Evolutionary conservation across 1,140 invertebrate species (phyloP), one percentile per base, ranked within the genome.

Genomic region (Holcopasites calliopsidis): DNA sequence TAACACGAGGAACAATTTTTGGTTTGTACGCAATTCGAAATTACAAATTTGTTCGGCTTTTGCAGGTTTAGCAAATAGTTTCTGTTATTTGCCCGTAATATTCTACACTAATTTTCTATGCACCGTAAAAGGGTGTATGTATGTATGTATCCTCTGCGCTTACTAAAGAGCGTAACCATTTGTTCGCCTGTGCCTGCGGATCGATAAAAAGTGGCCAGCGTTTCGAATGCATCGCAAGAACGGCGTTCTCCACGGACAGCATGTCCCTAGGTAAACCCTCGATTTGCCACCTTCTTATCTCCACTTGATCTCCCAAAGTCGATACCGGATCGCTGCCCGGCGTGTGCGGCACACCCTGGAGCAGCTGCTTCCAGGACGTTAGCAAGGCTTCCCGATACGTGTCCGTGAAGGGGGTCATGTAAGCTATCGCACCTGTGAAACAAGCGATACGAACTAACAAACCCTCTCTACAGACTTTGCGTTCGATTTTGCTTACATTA

Each of bases 121-220:
- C n/a, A n/a, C n/a, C n/a, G n/a, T n/a, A n/a, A n/a, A n/a, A n/a
- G n/a, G n/a, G n/a, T n/a, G n/a, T n/a, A n/a, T n/a, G n/a, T n/a
- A n/a, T n/a, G n/a, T 10, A 52, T 13, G 11, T 23, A 16, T 33
- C 26, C 23, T 18, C 2, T 21, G 0, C 21, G 23, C 38, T 21
- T 3, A 95, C 94, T 93, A 94, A 94, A 83, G 94, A 95, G 77
- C 93, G 93, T 77, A 96, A 94, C 95, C 95, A 95, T 80, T 95
- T 95, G 70, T 95, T 94, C 1, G 95, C 95, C 85, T 95, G 95
- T 6, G 92, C 90, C 72, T 94, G 95, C 0, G 95, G 95, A 88
- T 96, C 95, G 72, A 96, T 95, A 88, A 96, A 94, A 13, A 96
- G 87, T 0, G 95, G 94, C 94, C 94, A 93, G 23, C 93, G 86